Evolutionary conservation across 1,140 invertebrate genomes (phyloP), one percentile per base, ranked within the genome.

Genomic region (Ips typographus): DNA sequence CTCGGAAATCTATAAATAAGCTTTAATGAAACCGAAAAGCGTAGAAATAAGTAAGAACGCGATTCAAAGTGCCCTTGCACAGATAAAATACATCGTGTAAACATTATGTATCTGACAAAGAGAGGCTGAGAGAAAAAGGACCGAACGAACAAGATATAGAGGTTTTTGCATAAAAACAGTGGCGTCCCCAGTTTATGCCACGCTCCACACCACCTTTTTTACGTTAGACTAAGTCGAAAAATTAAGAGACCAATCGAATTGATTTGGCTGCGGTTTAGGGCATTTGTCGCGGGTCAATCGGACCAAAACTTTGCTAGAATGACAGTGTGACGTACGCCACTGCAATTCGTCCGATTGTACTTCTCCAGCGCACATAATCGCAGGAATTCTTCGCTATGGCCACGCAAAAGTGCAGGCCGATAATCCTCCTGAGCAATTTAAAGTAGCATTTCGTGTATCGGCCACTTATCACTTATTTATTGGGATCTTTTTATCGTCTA

Each of bases 371-470:
- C 62, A 64, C 49, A 55, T 55, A 55, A 22, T 36, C 52, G 52
- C n/a, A 55, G 52, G 37, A 38, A 55, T 65, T 56, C 55, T 56
- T 43, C 53, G 53, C 64, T 47, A 65, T 65, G 64, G 64, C 64
- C 64, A 65, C 55, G 64, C 41, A 65, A 55, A 52, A 57, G 52
- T 60, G 58, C 58, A 4, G 49, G 42, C 53, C 51, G 74, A 74
- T 76, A 76, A 76, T 76, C 74, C 70, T 73, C 53, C 72, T 65
- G 72, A 72, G 75, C 68, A 76, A 76, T 76, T 76, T 76, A 74
- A 75, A 76, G 75, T 76, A 76, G 75, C 75, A 68, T 76, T 76
- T 73, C 75, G 65, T 76, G 75, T 76, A 76, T 73, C 70, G 71
- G 69, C 66, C 70, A 70, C 73, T 76, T 76, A 76, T 76, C 74